Evolutionary conservation across 2,888 invertebrate genomes (phyloP).

Genomic region (Griposia aprilina): DNA sequence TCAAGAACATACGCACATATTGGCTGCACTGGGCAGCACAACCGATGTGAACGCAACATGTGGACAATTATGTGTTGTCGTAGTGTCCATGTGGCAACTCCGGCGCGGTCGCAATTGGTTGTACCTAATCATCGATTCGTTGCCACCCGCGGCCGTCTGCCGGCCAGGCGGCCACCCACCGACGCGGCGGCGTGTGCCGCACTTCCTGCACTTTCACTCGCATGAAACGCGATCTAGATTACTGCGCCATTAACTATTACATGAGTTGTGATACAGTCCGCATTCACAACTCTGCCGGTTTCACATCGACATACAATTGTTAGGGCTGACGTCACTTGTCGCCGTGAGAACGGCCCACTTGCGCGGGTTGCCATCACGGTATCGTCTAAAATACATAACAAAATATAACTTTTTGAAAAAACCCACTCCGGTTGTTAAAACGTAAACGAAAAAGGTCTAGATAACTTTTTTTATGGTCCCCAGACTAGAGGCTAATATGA

Average conservation of each 20-base stretch:
- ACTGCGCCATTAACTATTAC: slow-evolving; percentile 55
- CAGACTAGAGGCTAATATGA: too few relatives aligned
- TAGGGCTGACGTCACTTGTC: slow-evolving; percentile 40
- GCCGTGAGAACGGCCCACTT: slow-evolving; percentile 52
- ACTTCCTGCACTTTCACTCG: slow-evolving; percentile 77
- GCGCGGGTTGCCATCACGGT: slow-evolving; percentile 20
- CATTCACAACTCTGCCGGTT: slow-evolving; percentile 34
- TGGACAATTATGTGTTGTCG: too few relatives aligned
- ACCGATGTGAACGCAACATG: neutral
- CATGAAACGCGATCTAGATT: slow-evolving; percentile 67
- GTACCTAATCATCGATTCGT: slow-evolving; percentile 6
- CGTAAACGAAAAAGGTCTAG: too few relatives aligned
- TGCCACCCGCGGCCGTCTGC: slow-evolving; percentile 23
- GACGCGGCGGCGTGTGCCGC: slow-evolving; percentile 54
- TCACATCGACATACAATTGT: slow-evolving; percentile 48
- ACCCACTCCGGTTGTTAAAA: too few relatives aligned
- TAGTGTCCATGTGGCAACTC: neutral
- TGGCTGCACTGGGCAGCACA: neutral
- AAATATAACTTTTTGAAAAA: too few relatives aligned
- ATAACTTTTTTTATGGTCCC: too few relatives aligned
- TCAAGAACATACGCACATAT: neutral
- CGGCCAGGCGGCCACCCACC: slow-evolving; percentile 58
- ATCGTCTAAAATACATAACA: slow-evolving; percentile 5
- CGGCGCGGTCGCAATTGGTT: neutral
- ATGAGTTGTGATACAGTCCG: slow-evolving; percentile 43